These are phyloP conservation scores for Pseudochirops cupreus DNA, from an alignment of 2,797 vertebrate genomes.

Conservation along the genomic window DNA sequence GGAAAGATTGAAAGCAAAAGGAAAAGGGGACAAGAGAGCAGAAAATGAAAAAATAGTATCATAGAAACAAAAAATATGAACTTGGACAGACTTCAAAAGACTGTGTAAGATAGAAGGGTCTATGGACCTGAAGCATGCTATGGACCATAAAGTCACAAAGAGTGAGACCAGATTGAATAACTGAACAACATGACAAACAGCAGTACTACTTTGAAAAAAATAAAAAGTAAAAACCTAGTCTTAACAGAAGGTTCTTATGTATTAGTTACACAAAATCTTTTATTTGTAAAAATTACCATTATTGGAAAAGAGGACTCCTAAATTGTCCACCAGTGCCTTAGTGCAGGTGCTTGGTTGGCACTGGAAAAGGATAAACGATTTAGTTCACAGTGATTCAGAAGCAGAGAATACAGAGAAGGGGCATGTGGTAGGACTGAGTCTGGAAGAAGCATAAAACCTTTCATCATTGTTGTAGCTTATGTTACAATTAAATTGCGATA, in stretches of 20 bases:
- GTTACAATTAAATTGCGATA: background rate
- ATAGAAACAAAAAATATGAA: background rate
- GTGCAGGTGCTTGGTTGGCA: background rate
- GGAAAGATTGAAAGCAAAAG: background rate
- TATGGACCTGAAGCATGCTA: background rate
- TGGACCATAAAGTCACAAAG: background rate
- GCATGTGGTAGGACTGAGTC: background rate
- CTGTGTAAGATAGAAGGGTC: background rate
- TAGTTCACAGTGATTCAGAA: background rate
- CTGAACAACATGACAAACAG: background rate
- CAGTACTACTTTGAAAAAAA: background rate
- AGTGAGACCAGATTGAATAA: background rate
- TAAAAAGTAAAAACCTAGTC: background rate
- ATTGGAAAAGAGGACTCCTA: background rate
- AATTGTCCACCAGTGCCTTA: background rate
- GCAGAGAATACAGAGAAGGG: background rate
- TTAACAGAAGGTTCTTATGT: background rate
- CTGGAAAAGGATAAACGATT: background rate
- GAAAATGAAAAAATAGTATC: background rate
- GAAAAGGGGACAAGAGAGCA: background rate
- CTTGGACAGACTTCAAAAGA: background rate
- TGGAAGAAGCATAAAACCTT: background rate
- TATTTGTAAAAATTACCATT: conserved; percentile 38
- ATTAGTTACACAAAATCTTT: conserved; percentile 4
- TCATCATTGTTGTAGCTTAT: background rate